Evolutionary conservation across 1,140 invertebrate species (phyloP).

Genomic region (Neodiprion virginianus): DNA sequence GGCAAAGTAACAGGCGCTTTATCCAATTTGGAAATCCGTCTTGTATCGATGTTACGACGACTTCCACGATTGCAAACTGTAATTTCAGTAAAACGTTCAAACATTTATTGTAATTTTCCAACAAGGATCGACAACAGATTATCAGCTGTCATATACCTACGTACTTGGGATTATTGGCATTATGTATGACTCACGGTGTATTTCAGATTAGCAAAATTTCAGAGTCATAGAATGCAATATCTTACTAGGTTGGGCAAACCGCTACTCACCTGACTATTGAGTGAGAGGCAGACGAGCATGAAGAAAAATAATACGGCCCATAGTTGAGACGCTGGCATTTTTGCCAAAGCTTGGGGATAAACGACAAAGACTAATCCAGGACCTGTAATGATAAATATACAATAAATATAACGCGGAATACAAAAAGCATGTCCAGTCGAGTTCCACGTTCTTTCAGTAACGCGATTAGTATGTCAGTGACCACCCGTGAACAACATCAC

Average conservation of each 20-base stretch:
- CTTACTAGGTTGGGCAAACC: neutral
- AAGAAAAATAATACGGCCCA: slow-evolving; percentile 91
- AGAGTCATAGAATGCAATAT: too few species aligned
- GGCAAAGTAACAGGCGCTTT: slow-evolving; percentile 79
- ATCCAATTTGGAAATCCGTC: slow-evolving; percentile 89
- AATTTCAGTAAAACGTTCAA: slow-evolving; percentile 41
- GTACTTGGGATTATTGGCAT: slow-evolving; percentile 4
- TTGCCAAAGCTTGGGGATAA: slow-evolving; percentile 87
- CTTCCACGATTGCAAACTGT: slow-evolving; percentile 89
- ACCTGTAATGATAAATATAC: slow-evolving; percentile 64
- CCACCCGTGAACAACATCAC: slow-evolving; percentile 35
- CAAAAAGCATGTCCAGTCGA: neutral
- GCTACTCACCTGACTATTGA: slow-evolving; percentile 85
- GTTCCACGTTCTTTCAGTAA: too few species aligned
- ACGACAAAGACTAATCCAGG: slow-evolving; percentile 89
- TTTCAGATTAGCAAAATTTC: neutral
- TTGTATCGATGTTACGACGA: slow-evolving; percentile 90
- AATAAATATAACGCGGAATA: neutral
- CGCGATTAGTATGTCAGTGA: neutral
- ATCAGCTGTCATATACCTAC: slow-evolving; percentile 20
- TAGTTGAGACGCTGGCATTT: slow-evolving; percentile 85
- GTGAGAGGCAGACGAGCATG: slow-evolving; percentile 86
- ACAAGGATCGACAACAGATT: slow-evolving; percentile 7
- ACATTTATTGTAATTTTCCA: slow-evolving; percentile 20
- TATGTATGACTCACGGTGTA: neutral